These are phyloP conservation scores for Pitangus sulphuratus DNA, from an alignment of 2,797 vertebrate species.

Conservation along the genomic window DNA sequence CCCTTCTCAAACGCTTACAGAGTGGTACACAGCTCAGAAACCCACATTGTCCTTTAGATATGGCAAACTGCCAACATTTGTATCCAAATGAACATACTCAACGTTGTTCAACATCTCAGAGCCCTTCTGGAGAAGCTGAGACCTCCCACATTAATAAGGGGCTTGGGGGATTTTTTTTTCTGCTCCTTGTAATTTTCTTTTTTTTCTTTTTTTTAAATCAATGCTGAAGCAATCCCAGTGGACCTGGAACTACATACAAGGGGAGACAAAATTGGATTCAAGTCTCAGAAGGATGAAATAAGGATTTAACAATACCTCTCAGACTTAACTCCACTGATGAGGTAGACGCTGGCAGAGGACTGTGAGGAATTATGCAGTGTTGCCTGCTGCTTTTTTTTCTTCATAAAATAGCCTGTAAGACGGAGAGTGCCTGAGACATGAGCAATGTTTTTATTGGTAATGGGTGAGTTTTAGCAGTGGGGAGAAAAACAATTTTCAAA, in stretches of 20 bases:
- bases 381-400: neutral
- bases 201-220: neutral
- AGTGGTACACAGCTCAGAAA: neutral
- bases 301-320: constrained; percentile 24
- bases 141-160: neutral
- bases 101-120: neutral
- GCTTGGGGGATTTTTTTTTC: neutral
- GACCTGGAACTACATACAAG: neutral
- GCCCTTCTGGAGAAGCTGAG: neutral
- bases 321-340: constrained; percentile 9
- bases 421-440: constrained; percentile 35
- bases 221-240: neutral
- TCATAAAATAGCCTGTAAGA: constrained; percentile 22
- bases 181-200: neutral
- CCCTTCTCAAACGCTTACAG: neutral
- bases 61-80: neutral
- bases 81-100: neutral
- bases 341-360: constrained; percentile 15
- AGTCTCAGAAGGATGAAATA: constrained; percentile 16
- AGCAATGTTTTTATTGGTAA: constrained; percentile 55
- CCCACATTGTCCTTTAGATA: neutral
- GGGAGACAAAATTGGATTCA: neutral
- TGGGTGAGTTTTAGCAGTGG: constrained; percentile 4
- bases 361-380: neutral
- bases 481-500: constrained; percentile 24